Conservation (phyloP, 1,140 invertebrate species). For the Bombus cullumanus region DNA sequence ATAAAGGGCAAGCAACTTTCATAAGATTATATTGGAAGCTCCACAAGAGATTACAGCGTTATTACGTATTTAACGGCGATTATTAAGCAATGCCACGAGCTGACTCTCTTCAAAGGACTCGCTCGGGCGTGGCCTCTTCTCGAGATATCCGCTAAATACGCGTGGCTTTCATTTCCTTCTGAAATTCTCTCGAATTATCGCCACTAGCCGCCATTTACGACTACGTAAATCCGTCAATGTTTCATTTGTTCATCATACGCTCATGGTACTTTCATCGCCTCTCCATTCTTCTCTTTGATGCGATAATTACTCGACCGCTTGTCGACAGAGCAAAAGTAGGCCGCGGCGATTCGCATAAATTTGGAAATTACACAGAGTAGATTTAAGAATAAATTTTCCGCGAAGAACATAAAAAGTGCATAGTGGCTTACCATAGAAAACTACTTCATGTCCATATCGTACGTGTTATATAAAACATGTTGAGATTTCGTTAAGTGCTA, state of each 20-base stretch:
- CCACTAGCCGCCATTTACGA: neutral
- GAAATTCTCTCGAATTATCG: constrained; percentile 22
- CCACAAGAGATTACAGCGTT: too few species aligned
- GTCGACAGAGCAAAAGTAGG: neutral
- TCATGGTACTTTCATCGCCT: neutral
- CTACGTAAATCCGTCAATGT: constrained; percentile 40
- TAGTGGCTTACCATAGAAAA: too few species aligned
- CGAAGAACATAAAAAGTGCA: too few species aligned
- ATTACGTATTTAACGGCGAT: constrained; percentile 32
- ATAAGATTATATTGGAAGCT: constrained; percentile 19
- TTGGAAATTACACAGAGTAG: neutral
- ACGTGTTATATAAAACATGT: too few species aligned
- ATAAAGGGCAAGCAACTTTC: constrained; percentile 9
- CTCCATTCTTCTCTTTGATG: neutral
- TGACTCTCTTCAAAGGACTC: neutral
- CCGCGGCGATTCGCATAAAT: neutral
- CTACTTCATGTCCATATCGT: too few species aligned
- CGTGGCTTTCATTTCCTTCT: neutral
- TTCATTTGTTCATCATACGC: constrained; percentile 5
- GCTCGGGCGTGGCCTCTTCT: neutral
- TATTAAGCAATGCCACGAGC: constrained; percentile 16
- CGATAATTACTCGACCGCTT: neutral
- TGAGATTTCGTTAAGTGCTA: too few species aligned
- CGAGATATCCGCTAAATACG: constrained; percentile 13
- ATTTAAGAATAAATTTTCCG: too few species aligned